A percentile compares a stretch with the other conserved stretches of the same genome.
These are phyloP conservation scores for Xyrauchen texanus DNA, from an alignment of 2,113 vertebrate genomes.

Conservation along the genomic window DNA sequence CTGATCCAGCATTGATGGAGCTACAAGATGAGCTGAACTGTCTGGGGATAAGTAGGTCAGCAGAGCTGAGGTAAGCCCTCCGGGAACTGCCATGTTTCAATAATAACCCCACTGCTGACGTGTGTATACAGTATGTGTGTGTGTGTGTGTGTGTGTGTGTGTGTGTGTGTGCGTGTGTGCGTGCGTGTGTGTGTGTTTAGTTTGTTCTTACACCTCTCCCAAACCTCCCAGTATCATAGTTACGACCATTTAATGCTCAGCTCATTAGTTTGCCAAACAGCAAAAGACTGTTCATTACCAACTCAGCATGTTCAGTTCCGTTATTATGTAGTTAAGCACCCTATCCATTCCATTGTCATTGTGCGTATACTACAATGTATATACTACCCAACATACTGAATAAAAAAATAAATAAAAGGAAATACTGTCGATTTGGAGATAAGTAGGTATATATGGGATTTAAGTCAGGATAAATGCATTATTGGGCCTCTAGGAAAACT, in stretches of 20 bases:
- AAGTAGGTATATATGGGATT: neutral
- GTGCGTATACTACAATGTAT: neutral
- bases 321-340: constrained; percentile 20
- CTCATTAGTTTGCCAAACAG: constrained; percentile 21
- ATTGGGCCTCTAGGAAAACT: constrained; percentile 21
- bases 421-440: neutral
- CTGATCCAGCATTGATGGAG: constrained; percentile 54
- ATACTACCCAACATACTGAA: neutral
- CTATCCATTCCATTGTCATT: constrained; percentile 6
- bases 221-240: constrained; percentile 31
- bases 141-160: constrained; percentile 2
- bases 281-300: constrained; percentile 20
- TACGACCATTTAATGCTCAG: constrained; percentile 24
- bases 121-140: constrained; percentile 49
- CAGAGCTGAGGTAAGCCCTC: constrained; percentile 58
- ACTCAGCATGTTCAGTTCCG: constrained; percentile 11
- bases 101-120: constrained; percentile 55
- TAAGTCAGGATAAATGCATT: constrained; percentile 13
- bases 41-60: constrained; percentile 61
- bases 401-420: constrained; percentile 11
- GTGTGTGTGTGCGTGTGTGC: constrained; percentile 40
- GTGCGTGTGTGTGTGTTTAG: constrained; percentile 50
- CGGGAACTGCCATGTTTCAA: constrained; percentile 52
- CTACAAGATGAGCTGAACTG: constrained; percentile 59
- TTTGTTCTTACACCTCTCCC: constrained; percentile 51